phyloP scores from a whole-genome alignment of 2,888 invertebrate genomes.

The Candidula unifasciata region DNA sequence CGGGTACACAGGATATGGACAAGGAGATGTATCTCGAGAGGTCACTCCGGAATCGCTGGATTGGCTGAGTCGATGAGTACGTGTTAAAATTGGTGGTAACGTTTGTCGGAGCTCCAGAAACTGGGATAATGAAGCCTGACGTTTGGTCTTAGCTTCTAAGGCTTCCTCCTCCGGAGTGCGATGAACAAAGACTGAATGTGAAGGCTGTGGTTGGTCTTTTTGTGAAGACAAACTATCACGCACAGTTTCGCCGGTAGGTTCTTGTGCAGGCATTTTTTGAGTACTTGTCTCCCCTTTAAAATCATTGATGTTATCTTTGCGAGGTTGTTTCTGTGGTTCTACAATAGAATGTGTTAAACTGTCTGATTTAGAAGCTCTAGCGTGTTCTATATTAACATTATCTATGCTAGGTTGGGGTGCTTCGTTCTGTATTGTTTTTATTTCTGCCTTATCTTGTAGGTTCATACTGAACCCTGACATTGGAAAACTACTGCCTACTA shows the following conservation, averaged over 20 bases:
- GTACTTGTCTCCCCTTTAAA: background rate
- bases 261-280: background rate
- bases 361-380: background rate
- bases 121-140: constrained; percentile 53
- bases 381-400: background rate
- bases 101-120: constrained; percentile 58
- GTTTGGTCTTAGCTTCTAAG: background rate
- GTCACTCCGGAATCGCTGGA: constrained; percentile 39
- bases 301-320: background rate
- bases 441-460: background rate
- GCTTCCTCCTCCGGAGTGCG: background rate
- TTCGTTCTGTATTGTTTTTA: too few relatives aligned
- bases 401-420: background rate
- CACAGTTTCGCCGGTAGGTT: background rate
- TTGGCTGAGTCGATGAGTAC: constrained; percentile 29
- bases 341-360: background rate
- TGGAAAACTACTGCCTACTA: background rate
- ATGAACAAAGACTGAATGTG: background rate
- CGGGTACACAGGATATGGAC: background rate
- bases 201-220: background rate
- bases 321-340: background rate
- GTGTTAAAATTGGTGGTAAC: constrained; percentile 30
- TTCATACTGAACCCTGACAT: background rate
- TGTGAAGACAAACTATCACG: background rate
- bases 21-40: constrained; percentile 33